A percentile compares a stretch with the other conserved stretches of the same genome.
Evolutionary conservation across 2,113 vertebrate species (phyloP).

Genomic region (Eulemur rufifrons): DNA sequence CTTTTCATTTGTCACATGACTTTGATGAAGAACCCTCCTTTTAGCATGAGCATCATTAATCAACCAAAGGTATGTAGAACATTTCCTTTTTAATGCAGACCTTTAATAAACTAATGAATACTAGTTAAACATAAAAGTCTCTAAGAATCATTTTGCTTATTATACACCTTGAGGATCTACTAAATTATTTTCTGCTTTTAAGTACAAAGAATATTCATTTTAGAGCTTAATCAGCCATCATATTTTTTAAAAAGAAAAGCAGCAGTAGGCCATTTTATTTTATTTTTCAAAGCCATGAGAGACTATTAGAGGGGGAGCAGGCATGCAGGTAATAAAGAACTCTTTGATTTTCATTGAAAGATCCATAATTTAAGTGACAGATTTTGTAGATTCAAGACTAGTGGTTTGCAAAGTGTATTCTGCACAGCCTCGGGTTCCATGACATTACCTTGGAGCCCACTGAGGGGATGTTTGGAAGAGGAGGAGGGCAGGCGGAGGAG

Average conservation of each 20-base stretch:
- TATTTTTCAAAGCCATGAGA: constrained; percentile 28
- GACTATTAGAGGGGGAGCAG: neutral
- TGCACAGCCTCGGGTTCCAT: neutral
- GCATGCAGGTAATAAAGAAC: neutral
- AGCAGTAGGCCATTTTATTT: constrained; percentile 28
- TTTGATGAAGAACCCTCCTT: constrained; percentile 47
- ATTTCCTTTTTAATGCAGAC: constrained; percentile 46
- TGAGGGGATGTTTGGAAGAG: neutral
- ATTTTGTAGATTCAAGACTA: neutral
- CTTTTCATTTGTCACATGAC: constrained; percentile 46
- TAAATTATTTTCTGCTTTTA: constrained; percentile 11
- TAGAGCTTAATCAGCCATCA: neutral
- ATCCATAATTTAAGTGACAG: constrained; percentile 14
- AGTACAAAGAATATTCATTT: constrained; percentile 36
- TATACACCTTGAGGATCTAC: neutral
- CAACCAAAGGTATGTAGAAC: constrained; percentile 21
- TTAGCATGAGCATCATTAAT: constrained; percentile 46
- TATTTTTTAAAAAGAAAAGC: neutral
- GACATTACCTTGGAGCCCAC: too few relatives aligned
- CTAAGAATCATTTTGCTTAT: constrained; percentile 25
- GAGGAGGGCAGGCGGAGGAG: neutral
- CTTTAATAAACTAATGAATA: constrained; percentile 36
- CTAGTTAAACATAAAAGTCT: constrained; percentile 51
- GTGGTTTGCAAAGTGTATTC: neutral
- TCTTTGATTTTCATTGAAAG: constrained; percentile 34